Evolutionary conservation across 2,888 invertebrate species (phyloP), one percentile per base, ranked within the genome.

Genomic region (Sycophila texana): DNA sequence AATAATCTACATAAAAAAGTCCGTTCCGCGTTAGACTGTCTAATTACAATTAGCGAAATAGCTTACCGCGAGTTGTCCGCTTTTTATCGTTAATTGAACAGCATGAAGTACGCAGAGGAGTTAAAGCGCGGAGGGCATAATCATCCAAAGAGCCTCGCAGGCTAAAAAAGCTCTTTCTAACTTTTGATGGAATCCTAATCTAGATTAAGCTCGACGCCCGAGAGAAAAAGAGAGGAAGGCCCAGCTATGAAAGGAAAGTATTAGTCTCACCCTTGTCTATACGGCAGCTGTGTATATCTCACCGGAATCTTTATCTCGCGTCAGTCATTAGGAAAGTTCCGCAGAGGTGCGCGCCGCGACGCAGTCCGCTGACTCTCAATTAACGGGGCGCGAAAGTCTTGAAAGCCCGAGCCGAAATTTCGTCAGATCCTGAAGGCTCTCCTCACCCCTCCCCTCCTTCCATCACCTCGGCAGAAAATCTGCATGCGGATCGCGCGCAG

Each of bases 121-220:
- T 16, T 26, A 20, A 58, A 76, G 47, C 12, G 14, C 18, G 26
- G 58, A 55, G 47, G 47, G 57, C 26, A 70, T 51, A 77, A 73
- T 71, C n/a, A 65, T 13, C 18, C 5, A 49, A 53, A 68, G 55
- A 68, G 66, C 53, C 14, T 14, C 13, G 20, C 4, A 26, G 58
- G 51, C 20, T 4, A 65, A 77, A 80, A 74, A 66, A 73, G n/a
- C 30, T 63, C 72, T 39, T 74, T 77, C 49, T 39, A 80, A 77
- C 80, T 80, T 77, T 77, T 78, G 81, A 81, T 78, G 75, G 81
- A 77, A 78, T 81, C 57, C 81, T 81, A 78, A 81, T 81, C 81
- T 78, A 73, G 77, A 81, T 81, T 66, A 75, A 78, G 61, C 77
- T 16, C 58, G 61, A 16, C 47, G 47, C 18, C 55, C 26, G 53